Evolutionary conservation across 2,888 invertebrate species (phyloP).

Genomic region (Patella depressa): DNA sequence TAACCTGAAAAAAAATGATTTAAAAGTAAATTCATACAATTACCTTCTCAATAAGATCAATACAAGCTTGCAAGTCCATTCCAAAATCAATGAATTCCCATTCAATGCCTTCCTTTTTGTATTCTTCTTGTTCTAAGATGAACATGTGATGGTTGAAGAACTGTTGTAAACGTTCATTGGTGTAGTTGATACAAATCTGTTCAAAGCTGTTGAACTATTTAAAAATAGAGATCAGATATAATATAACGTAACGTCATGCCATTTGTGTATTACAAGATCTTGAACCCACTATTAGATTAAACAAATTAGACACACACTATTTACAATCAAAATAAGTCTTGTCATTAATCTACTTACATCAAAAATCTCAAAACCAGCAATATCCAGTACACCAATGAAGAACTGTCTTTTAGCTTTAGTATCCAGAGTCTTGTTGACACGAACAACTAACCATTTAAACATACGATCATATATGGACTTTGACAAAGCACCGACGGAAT

Average conservation of each 20-base stretch:
- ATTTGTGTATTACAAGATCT: no score
- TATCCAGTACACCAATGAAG: slow-evolving; percentile 99
- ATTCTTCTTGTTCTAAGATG: slow-evolving; percentile 96
- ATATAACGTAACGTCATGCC: no score
- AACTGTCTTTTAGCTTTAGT: slow-evolving; percentile 97
- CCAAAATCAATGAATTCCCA: slow-evolving; percentile 98
- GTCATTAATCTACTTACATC: slow-evolving; percentile 74
- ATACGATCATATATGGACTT: slow-evolving; percentile 72
- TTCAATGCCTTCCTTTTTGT: slow-evolving; percentile 91
- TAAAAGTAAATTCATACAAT: not conserved
- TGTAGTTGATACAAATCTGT: slow-evolving; percentile 98
- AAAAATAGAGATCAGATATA: slow-evolving; percentile 14
- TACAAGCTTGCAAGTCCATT: slow-evolving; percentile 95
- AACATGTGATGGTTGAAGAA: slow-evolving; percentile 99
- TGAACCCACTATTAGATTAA: no score
- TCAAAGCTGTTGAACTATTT: slow-evolving; percentile 95
- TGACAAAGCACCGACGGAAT: slow-evolving; percentile 71
- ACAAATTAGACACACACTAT: no score
- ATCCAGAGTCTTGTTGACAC: slow-evolving; percentile 99
- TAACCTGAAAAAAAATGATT: no score
- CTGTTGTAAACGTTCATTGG: slow-evolving; percentile 96
- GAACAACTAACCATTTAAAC: slow-evolving; percentile 90
- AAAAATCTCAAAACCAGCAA: slow-evolving; percentile 99
- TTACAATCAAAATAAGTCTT: no score
- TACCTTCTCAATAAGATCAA: slow-evolving; percentile 79